Conservation (phyloP, 2,113 vertebrate genomes). For the Myiozetetes cayanensis region DNA sequence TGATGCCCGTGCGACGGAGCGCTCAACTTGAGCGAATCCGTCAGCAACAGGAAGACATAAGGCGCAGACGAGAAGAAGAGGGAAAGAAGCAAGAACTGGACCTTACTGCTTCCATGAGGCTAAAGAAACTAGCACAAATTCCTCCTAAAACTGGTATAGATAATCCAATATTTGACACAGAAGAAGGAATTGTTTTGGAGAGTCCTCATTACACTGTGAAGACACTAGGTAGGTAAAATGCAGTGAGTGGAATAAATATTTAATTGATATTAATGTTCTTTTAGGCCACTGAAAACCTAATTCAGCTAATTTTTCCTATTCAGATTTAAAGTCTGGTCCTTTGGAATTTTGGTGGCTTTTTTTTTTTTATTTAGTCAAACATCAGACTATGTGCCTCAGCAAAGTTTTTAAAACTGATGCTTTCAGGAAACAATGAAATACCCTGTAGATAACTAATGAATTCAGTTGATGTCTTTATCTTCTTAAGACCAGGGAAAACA, state of each 20-base stretch:
- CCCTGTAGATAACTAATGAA: neutral
- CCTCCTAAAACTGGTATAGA: slow-evolving; percentile 93
- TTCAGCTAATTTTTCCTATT: neutral
- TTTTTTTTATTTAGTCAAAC: neutral
- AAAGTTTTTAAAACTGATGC: neutral
- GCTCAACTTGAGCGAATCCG: slow-evolving; percentile 88
- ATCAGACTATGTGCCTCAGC: neutral
- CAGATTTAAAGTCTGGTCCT: neutral
- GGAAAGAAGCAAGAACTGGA: slow-evolving; percentile 87
- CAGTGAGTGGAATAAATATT: neutral
- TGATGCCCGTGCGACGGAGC: slow-evolving; percentile 81
- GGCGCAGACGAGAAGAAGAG: slow-evolving; percentile 83
- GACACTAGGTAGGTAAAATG: slow-evolving; percentile 73
- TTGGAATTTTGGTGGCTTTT: neutral
- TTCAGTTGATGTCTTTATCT: neutral
- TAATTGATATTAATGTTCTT: neutral
- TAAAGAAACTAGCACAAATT: slow-evolving; percentile 89
- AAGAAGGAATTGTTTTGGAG: slow-evolving; percentile 79
- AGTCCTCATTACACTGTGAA: slow-evolving; percentile 79
- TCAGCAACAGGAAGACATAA: slow-evolving; percentile 90
- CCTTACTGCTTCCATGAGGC: slow-evolving; percentile 87
- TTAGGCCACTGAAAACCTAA: neutral
- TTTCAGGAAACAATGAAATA: neutral
- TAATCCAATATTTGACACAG: slow-evolving; percentile 91
- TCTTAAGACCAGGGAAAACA: neutral